phyloP scores from a whole-genome alignment of 2,797 vertebrate genomes.

The Cirrhinus molitorella region DNA sequence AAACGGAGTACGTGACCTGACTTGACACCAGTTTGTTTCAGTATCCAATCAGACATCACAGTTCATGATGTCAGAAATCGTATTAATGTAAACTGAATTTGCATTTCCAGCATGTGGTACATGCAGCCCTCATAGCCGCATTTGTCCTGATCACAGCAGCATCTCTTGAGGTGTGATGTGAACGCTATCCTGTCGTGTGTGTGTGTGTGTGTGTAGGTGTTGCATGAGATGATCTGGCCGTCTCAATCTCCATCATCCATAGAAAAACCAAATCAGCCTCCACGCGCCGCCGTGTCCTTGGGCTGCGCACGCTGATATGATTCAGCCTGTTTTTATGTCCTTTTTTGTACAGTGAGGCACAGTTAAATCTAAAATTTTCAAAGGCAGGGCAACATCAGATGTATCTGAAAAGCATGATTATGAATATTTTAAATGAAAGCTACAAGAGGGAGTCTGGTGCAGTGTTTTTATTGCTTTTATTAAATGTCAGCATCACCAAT shows the following conservation, averaged over 20 bases:
- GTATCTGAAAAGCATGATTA: neutral
- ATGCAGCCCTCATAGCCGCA: conserved; percentile 11
- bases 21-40: conserved; percentile 13
- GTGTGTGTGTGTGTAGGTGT: conserved; percentile 29
- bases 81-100: conserved; percentile 31
- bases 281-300: neutral
- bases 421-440: conserved; percentile 1
- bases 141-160: conserved; percentile 36
- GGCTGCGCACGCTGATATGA: conserved; percentile 18
- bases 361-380: neutral
- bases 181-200: conserved; percentile 20
- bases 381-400: neutral
- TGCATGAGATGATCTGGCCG: conserved; percentile 38
- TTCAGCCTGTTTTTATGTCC: conserved; percentile 31
- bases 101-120: conserved; percentile 29
- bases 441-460: neutral
- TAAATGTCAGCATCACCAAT: neutral
- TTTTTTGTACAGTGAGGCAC: conserved; percentile 4
- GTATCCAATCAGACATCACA: neutral
- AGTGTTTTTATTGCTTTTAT: neutral
- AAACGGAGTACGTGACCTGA: neutral
- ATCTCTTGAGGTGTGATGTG: conserved; percentile 36
- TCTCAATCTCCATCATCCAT: conserved; percentile 43
- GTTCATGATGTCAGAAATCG: neutral
- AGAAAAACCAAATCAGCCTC: conserved; percentile 39